Percentiles rank a stretch among this genome's conserved stretches.
These are phyloP conservation scores for Sigmodon hispidus DNA, from an alignment of 2,113 vertebrate species.

Conservation along the genomic window DNA sequence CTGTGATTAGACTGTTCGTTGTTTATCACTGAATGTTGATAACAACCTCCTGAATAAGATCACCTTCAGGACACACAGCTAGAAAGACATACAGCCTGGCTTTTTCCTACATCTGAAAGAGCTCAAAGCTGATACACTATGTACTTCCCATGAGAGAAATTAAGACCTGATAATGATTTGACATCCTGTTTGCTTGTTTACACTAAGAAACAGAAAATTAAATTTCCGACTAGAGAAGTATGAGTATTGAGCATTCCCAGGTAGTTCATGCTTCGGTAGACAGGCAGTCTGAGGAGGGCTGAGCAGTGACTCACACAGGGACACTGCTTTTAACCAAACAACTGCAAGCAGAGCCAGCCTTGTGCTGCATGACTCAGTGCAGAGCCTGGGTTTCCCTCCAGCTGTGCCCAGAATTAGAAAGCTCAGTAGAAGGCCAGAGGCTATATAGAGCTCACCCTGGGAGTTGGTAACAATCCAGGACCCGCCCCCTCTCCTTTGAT, in stretches of 20 bases:
- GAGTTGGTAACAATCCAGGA: not conserved
- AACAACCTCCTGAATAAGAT: not conserved
- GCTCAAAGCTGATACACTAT: not conserved
- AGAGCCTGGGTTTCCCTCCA: not conserved
- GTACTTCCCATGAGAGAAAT: not conserved
- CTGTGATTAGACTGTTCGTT: not conserved
- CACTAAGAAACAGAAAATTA: not conserved
- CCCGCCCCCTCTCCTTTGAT: not conserved
- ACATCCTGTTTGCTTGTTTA: conserved; percentile 11
- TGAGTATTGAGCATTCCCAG: not conserved
- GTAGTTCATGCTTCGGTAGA: not conserved
- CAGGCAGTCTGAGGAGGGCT: not conserved
- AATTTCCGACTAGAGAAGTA: not conserved
- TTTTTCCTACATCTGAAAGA: not conserved
- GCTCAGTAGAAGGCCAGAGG: not conserved
- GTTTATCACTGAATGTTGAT: not conserved
- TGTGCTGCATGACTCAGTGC: not conserved
- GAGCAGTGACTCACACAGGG: not conserved
- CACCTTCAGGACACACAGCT: not conserved
- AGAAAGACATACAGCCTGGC: not conserved
- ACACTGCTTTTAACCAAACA: not conserved
- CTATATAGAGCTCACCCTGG: not conserved
- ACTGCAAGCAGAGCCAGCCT: not conserved
- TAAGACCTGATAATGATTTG: not conserved
- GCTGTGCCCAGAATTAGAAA: conserved; percentile 40